phyloP scores from a whole-genome alignment of 2,113 vertebrate genomes.

The Gyps fulvus region DNA sequence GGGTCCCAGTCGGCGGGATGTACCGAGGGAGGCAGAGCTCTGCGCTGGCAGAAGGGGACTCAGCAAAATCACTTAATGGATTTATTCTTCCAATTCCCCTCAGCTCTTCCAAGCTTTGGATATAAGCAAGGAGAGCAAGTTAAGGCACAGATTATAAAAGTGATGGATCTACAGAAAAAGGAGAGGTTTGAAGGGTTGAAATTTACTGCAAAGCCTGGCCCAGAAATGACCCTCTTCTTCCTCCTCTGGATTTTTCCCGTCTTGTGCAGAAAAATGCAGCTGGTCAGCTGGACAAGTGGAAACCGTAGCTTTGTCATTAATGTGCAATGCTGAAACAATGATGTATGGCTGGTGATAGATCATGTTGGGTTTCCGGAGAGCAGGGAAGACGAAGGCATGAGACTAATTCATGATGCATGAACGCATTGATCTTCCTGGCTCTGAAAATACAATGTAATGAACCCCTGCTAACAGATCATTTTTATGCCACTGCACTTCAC shows the following conservation, averaged over 20 bases:
- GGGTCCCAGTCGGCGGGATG: neutral
- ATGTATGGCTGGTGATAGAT: constrained; percentile 77
- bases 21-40: neutral
- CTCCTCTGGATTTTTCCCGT: constrained; percentile 22
- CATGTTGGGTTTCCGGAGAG: constrained; percentile 79
- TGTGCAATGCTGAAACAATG: constrained; percentile 63
- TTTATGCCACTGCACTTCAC: constrained; percentile 79
- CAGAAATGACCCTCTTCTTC: constrained; percentile 40
- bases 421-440: constrained; percentile 80
- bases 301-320: constrained; percentile 66
- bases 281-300: constrained; percentile 71
- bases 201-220: constrained; percentile 46
- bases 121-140: neutral
- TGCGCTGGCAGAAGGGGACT: neutral
- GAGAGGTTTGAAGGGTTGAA: neutral
- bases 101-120: neutral
- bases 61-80: neutral
- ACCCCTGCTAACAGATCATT: constrained; percentile 81
- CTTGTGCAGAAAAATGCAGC: constrained; percentile 59
- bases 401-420: constrained; percentile 82
- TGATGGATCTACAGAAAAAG: neutral
- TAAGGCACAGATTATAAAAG: neutral
- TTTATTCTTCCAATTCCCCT: neutral
- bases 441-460: constrained; percentile 81
- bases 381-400: constrained; percentile 69